A percentile compares a stretch with the other conserved stretches of the same genome.
Conservation (phyloP, 2,113 vertebrate species). For the Heteronetta atricapilla region DNA sequence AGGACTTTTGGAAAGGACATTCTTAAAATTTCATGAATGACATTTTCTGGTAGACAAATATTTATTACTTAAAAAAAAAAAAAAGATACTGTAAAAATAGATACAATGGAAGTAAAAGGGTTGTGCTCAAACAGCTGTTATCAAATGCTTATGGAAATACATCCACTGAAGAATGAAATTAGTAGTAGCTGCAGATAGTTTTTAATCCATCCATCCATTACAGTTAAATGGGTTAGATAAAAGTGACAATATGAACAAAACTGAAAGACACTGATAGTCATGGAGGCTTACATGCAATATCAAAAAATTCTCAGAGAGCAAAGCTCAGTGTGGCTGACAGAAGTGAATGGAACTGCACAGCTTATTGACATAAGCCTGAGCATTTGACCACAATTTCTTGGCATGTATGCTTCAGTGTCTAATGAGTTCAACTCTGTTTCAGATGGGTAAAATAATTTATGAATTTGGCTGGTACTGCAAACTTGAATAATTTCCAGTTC, state of each 20-base stretch:
- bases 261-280: background rate
- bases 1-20: background rate
- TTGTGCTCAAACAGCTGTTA: constrained; percentile 38
- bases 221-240: background rate
- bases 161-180: constrained; percentile 12
- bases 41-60: background rate
- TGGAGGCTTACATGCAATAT: background rate
- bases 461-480: background rate
- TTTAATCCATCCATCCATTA: constrained; percentile 28
- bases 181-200: constrained; percentile 50
- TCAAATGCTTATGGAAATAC: constrained; percentile 16
- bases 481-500: background rate
- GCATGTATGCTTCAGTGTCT: fast-evolving
- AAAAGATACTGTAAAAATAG: background rate
- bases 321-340: background rate
- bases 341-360: background rate
- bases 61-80: background rate
- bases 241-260: background rate
- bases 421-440: background rate
- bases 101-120: background rate
- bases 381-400: background rate
- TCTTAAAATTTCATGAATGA: background rate
- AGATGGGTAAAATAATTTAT: background rate
- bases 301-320: background rate
- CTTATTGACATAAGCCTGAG: background rate